Evolutionary conservation across 2,888 invertebrate genomes (phyloP).

Genomic region (Stenotaenia linearis): DNA sequence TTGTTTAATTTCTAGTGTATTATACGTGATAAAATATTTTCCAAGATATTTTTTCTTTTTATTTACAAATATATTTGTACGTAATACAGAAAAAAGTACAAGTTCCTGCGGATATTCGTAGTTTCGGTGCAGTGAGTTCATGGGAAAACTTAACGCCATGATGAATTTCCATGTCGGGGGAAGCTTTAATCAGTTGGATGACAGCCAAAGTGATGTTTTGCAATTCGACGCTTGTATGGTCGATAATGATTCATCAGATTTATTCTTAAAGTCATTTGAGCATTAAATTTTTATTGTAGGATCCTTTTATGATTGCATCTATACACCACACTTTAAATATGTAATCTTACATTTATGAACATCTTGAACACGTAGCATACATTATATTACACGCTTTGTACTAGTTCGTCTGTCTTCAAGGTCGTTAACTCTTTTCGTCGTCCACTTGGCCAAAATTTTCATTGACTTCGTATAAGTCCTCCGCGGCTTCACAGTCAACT

Average conservation of each 20-base stretch:
- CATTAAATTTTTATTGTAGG: neutral
- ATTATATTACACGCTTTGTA: too few species aligned
- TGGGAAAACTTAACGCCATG: neutral
- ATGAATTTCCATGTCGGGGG: neutral
- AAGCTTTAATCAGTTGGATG: neutral
- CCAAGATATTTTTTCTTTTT: neutral
- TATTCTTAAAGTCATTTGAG: neutral
- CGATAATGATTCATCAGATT: neutral
- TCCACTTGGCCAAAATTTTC: conserved; percentile 21
- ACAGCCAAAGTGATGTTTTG: neutral
- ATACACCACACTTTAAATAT: neutral
- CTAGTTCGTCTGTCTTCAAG: too few species aligned
- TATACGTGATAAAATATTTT: neutral
- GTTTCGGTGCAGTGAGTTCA: neutral
- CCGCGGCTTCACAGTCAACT: conserved; percentile 34
- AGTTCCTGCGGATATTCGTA: neutral
- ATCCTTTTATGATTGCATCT: neutral
- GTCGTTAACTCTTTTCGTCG: neutral
- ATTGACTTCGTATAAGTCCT: conserved; percentile 32
- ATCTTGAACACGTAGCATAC: neutral
- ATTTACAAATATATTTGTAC: neutral
- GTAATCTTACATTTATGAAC: neutral
- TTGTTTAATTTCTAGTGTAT: too few species aligned
- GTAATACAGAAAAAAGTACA: neutral
- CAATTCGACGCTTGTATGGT: neutral